These are phyloP conservation scores for Tokudaia tokunoshimensis DNA, from an alignment of 2,797 vertebrate species.

Conservation along the genomic window DNA sequence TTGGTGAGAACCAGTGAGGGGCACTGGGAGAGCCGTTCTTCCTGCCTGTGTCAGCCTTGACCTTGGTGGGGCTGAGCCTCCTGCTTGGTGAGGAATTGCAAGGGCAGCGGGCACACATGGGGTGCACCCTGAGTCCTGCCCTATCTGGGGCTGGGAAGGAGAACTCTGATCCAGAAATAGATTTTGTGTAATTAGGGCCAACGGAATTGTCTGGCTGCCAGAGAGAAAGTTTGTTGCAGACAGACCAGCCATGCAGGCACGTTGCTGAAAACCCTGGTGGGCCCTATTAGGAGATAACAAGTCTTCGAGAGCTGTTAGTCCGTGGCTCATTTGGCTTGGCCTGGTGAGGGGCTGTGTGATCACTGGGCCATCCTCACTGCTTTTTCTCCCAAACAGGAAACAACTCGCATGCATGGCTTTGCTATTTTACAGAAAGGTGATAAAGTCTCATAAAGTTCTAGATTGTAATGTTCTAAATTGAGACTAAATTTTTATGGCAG, in stretches of 20 bases:
- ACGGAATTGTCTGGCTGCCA: conserved; percentile 46
- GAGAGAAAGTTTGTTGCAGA: conserved; percentile 53
- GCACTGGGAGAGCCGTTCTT: not conserved
- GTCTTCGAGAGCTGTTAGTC: not conserved
- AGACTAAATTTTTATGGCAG: not conserved
- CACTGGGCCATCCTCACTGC: not conserved
- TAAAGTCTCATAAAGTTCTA: not conserved
- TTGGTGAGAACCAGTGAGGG: not conserved
- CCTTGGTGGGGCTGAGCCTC: not conserved
- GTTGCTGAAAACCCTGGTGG: conserved; percentile 27
- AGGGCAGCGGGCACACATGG: not conserved
- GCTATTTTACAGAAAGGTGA: conserved; percentile 26
- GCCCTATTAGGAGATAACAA: conserved; percentile 45
- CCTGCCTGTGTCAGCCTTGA: not conserved
- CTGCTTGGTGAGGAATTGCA: not conserved
- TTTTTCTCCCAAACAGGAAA: not conserved
- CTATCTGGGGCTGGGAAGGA: not conserved
- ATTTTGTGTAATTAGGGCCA: conserved; percentile 43
- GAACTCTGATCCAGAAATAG: not conserved
- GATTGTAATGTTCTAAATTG: conserved; percentile 13
- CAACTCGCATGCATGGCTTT: not conserved
- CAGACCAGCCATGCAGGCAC: not conserved
- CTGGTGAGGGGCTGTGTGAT: conserved; percentile 3
- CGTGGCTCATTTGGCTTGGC: conserved; percentile 56
- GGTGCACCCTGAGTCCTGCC: not conserved